These are phyloP conservation scores for Cheilosia scutellata DNA, from an alignment of 2,888 invertebrate genomes.

Conservation along the genomic window DNA sequence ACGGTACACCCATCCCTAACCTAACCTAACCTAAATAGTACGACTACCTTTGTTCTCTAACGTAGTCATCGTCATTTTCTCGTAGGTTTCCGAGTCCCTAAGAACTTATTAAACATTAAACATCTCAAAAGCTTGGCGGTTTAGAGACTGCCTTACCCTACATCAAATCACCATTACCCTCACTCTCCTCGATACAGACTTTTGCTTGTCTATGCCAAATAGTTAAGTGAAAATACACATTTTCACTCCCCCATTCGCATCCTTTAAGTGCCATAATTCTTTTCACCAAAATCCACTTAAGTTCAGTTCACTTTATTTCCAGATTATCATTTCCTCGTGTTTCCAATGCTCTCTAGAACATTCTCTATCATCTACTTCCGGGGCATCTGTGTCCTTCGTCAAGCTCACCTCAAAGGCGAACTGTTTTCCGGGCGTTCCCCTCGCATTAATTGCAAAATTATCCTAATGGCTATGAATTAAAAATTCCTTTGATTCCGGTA, in stretches of 20 bases:
- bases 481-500: conserved; percentile 61
- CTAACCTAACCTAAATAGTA: too few species aligned
- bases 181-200: too few species aligned
- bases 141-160: too few species aligned
- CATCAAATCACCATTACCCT: too few species aligned
- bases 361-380: conserved; percentile 16
- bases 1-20: too few species aligned
- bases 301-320: conserved; percentile 29
- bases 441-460: conserved; percentile 60
- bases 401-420: conserved; percentile 50
- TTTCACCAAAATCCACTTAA: conserved; percentile 44
- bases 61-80: too few species aligned
- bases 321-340: conserved; percentile 44
- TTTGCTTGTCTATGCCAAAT: too few species aligned
- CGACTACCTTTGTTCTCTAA: too few species aligned
- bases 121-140: too few species aligned
- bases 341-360: not conserved
- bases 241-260: not conserved
- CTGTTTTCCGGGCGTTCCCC: conserved; percentile 26
- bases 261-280: conserved; percentile 36
- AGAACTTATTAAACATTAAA: too few species aligned
- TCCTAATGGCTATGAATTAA: conserved; percentile 65
- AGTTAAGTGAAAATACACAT: conserved; percentile 4
- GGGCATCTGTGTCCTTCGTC: conserved; percentile 42
- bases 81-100: too few species aligned